A percentile compares a stretch with the other conserved stretches of the same genome.
Evolutionary conservation across 2,797 vertebrate species (phyloP).

Genomic region (Phrynocephalus forsythii): DNA sequence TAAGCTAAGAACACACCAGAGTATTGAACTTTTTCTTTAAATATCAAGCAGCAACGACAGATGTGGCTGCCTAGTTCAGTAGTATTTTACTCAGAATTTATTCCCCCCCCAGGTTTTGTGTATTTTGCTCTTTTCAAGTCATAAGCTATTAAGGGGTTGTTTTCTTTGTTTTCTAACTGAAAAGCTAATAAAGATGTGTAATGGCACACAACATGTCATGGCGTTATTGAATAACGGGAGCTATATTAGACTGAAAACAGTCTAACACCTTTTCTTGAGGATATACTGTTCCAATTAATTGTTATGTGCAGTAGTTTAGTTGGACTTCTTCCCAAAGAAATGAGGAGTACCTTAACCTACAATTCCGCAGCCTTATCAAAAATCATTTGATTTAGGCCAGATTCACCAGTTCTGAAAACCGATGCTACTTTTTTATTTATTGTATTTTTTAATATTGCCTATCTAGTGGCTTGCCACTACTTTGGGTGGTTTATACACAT

Average conservation of each 20-base stretch:
- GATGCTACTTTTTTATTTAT: background rate
- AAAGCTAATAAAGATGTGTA: constrained; percentile 36
- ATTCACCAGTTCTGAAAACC: background rate
- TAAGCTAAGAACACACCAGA: constrained; percentile 43
- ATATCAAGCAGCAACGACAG: constrained; percentile 44
- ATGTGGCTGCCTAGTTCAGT: constrained; percentile 31
- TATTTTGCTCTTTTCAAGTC: constrained; percentile 30
- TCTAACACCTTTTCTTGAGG: background rate
- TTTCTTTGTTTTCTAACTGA: constrained; percentile 34
- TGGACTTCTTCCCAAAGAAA: background rate
- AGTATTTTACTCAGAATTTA: constrained; percentile 38
- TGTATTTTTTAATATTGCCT: no score
- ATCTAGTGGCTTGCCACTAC: no score
- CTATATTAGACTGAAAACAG: constrained; percentile 3
- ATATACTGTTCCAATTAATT: background rate
- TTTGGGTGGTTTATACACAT: no score
- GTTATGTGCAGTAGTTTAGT: background rate
- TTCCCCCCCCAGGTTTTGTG: constrained; percentile 22
- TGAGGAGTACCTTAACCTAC: background rate
- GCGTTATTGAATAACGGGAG: constrained; percentile 31
- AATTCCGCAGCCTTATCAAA: background rate
- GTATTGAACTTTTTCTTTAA: constrained; percentile 49
- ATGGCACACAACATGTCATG: constrained; percentile 29
- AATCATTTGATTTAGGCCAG: background rate
- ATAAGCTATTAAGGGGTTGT: constrained; percentile 15